Base-by-base conservation (phyloP, 2,888 invertebrate species). In the Heliconius cydno region DNA sequence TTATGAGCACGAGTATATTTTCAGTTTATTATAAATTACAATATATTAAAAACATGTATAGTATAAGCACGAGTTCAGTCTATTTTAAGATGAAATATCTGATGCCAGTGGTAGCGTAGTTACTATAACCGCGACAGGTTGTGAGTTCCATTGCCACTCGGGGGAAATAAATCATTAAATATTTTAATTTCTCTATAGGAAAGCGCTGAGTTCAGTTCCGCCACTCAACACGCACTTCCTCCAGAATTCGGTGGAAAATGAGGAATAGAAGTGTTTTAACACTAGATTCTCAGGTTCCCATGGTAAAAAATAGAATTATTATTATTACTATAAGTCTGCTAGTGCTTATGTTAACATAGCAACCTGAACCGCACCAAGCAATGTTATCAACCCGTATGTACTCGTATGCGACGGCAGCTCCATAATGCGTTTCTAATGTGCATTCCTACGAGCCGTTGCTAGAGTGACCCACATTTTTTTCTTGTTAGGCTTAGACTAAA, bases 371-470 rank as follows among this genome's bases (percentile, higher is more conserved):
- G 41, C 63, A 63, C 52, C 76, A 72, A 52, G 52, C 52, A 15
- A 74, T 77, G 76, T 38, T 79, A 76, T 77, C 79, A 79, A 76
- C 66, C 72, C 68, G 78, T 76, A 68, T 68, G 25, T 25, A 76
- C 66, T 68, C 68, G 78, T 76, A 68, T 68, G 41, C 41, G 70
- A 74, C 74, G 70, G 30, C 67, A 72, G 67, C 41, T 63, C 79
- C 68, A 78, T 77, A 77, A 77, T 77, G 71, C 71, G 76, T 81
- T 77, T 81, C 81, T 79, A 81, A 81, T 81, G 81, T 65, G 74
- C 79, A 76, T 74, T 79, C 80, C 75, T 71, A 25, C 28, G 52
- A 52, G 34, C 19, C 28, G 22, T 22, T 77, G 71, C 68, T 77
- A 77, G 60, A 60, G 63, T 77, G 77, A 63, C 77, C 77, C 71